Base-by-base conservation (phyloP, 2,113 vertebrate species). In the Accipiter virgatus region DNA sequence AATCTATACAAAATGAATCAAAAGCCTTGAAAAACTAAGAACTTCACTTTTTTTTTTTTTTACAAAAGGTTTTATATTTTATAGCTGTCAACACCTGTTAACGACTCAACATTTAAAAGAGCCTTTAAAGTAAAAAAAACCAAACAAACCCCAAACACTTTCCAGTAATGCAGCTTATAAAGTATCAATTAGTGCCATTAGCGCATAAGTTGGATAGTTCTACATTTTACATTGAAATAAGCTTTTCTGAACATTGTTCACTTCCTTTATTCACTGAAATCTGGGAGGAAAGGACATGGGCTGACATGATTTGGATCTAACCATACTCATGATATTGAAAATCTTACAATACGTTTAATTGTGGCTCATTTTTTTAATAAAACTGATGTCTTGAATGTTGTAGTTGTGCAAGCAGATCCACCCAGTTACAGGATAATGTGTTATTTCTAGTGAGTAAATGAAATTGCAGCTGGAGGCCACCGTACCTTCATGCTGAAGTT, bases 1-100 rank as follows among this genome's bases (percentile, higher is more conserved):
- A 97, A 89, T 96, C 91, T 56, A 95, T 93, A 77, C 48, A 81
- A 97, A 95, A 93, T 90, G 10, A 78, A 94, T 95, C 78, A 92
- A 95, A 97, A 74, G 47, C 84, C 43, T 94, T 93, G 47, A 63
- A 92, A 96, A 96, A 52, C 42, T 67, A 11, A 89, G 73, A 74
- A 81, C 23, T 40, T 90, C 25, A 38, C n/a, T 42, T 66, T 58
- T 25, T 63, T 58, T 59, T 23, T 55, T 71, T 61, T 67, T n/a
- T 52, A 1, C 8, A 12, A 50, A 86, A 47, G 6, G 11, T 62
- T 91, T 86, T 90, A 11, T 79, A 32, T 79, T 58, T 91, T 73
- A 66, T 78, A 78, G 56, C 63, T 93, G 66, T 78, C 79, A 75
- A 32, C 73, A 96, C 58, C 32, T 95, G 11, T 93, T 95, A 86